Evolutionary conservation across 2,113 vertebrate species (phyloP).

Genomic region (Bambusicola thoracicus): DNA sequence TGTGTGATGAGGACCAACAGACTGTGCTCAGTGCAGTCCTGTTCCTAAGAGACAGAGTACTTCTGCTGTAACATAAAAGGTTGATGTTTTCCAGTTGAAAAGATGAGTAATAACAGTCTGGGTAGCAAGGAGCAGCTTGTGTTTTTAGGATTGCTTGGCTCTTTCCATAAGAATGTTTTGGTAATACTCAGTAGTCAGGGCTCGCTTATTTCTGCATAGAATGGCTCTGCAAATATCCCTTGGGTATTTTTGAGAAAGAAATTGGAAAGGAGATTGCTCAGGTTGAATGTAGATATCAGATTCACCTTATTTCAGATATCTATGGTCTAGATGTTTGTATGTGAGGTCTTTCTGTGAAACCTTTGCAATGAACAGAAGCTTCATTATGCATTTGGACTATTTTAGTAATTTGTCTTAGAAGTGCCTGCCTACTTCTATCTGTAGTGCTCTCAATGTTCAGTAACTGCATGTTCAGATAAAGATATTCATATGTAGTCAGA

Average conservation of each 20-base stretch:
- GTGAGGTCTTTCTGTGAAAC: background rate
- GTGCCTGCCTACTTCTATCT: background rate
- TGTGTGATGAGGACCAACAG: background rate
- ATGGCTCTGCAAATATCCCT: background rate
- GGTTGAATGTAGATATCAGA: background rate
- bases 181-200: background rate
- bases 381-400: background rate
- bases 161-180: background rate
- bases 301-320: background rate
- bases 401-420: background rate
- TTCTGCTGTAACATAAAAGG: constrained; percentile 1
- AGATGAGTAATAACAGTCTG: background rate
- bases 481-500: background rate
- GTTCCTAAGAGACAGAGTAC: background rate
- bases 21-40: background rate
- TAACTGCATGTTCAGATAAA: background rate
- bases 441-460: background rate
- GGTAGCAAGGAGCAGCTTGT: background rate
- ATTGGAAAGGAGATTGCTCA: background rate
- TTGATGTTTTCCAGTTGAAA: background rate
- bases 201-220: background rate
- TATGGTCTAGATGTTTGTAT: background rate
- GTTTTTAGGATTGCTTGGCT: background rate
- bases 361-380: background rate
- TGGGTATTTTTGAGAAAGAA: background rate